Conservation (phyloP, 2,797 vertebrate species). For the Dallia pectoralis region DNA sequence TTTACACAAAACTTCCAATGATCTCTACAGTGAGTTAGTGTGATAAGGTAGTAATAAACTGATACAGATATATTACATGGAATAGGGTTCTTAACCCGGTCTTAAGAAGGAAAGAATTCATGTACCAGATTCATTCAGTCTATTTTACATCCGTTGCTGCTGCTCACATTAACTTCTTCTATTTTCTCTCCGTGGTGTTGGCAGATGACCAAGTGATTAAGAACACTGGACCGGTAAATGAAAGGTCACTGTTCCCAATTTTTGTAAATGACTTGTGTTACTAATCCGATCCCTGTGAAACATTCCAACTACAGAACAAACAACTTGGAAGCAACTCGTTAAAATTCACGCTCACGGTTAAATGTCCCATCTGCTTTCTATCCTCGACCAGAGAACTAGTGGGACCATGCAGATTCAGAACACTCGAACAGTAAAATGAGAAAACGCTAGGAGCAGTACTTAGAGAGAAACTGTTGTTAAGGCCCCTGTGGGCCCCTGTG, state of each 20-base stretch:
- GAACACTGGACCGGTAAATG: too few relatives aligned
- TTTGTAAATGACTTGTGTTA: background rate
- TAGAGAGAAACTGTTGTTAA: too few relatives aligned
- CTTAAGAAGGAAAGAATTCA: background rate
- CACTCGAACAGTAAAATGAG: background rate
- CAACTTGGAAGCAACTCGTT: background rate
- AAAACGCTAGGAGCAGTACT: too few relatives aligned
- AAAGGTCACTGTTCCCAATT: too few relatives aligned
- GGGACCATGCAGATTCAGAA: background rate
- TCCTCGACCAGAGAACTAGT: too few relatives aligned
- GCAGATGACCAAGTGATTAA: too few relatives aligned
- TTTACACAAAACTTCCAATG: background rate
- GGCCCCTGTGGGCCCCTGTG: too few relatives aligned
- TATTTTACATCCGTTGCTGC: too few relatives aligned
- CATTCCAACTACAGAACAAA: conserved; percentile 3
- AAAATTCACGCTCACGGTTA: background rate
- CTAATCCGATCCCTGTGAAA: background rate
- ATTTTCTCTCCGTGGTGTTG: too few relatives aligned
- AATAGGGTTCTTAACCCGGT: background rate
- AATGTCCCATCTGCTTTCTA: background rate
- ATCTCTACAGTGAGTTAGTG: background rate
- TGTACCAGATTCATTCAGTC: background rate
- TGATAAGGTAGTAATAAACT: background rate
- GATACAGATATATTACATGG: background rate
- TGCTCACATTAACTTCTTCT: too few relatives aligned